These are phyloP conservation scores for Nyctibius grandis DNA, from an alignment of 2,797 vertebrate species.

Conservation along the genomic window DNA sequence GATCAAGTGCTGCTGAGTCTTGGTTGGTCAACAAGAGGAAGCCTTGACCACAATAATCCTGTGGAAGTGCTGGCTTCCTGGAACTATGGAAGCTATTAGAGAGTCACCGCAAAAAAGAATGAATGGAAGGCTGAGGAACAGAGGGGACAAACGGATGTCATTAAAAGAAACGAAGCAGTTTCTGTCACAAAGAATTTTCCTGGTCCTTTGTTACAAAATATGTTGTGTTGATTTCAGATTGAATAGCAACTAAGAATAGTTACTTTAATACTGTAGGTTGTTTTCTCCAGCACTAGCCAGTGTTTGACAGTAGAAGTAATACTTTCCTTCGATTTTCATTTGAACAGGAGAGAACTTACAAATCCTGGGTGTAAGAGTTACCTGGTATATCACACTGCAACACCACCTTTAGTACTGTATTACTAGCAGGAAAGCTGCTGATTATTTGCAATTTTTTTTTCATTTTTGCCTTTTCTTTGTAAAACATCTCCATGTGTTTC, in stretches of 20 bases:
- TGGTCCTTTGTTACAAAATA: neutral
- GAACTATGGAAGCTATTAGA: neutral
- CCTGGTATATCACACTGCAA: neutral
- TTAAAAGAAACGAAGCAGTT: neutral
- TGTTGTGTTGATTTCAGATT: neutral
- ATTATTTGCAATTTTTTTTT: neutral
- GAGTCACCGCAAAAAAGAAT: neutral
- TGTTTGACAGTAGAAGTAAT: neutral
- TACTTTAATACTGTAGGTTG: neutral
- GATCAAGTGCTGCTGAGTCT: neutral
- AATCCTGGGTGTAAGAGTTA: neutral
- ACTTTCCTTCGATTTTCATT: neutral
- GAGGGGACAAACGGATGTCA: neutral
- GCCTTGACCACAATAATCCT: neutral
- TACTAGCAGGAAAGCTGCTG: neutral
- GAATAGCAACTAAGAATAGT: neutral
- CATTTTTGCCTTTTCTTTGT: neutral
- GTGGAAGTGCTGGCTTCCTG: neutral
- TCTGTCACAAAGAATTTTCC: neutral
- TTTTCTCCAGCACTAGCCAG: neutral
- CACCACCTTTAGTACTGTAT: neutral
- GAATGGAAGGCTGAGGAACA: neutral
- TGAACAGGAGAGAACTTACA: neutral
- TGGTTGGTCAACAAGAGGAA: neutral
- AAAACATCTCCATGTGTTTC: neutral